phyloP scores from a whole-genome alignment of 2,797 vertebrate genomes.

The Coluber constrictor region DNA sequence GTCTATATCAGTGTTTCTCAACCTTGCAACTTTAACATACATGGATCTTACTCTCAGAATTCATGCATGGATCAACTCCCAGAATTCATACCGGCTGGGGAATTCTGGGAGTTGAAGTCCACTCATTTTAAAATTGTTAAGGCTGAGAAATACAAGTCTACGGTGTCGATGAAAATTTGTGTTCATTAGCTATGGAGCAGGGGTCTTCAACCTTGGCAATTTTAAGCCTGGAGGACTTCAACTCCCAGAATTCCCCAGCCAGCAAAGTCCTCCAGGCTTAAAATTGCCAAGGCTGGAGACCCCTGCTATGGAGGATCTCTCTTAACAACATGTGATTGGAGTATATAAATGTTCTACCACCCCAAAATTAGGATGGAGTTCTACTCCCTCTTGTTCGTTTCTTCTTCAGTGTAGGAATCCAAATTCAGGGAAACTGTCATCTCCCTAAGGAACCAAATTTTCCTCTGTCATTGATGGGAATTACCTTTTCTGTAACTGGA shows the following conservation, averaged over 20 bases:
- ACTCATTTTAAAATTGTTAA: not conserved
- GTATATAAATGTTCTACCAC: not conserved
- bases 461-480: not conserved
- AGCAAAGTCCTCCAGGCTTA: too few species aligned
- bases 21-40: not conserved
- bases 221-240: too few species aligned
- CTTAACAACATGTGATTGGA: not conserved
- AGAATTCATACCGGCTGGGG: not conserved
- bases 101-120: not conserved
- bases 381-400: not conserved
- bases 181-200: not conserved
- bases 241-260: too few species aligned
- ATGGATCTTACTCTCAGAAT: not conserved
- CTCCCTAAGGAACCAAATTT: not conserved
- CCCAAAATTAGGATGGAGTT: not conserved
- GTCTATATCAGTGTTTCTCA: not conserved
- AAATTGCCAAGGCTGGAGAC: too few species aligned
- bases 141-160: not conserved
- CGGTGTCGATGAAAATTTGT: not conserved
- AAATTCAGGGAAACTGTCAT: not conserved
- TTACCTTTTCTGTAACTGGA: not conserved
- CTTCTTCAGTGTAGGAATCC: not conserved
- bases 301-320: not conserved
- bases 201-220: too few species aligned
- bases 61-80: not conserved